Evolutionary conservation across 2,797 vertebrate genomes (phyloP), one percentile per base, ranked within the genome.

Genomic region (Capromys pilorides): DNA sequence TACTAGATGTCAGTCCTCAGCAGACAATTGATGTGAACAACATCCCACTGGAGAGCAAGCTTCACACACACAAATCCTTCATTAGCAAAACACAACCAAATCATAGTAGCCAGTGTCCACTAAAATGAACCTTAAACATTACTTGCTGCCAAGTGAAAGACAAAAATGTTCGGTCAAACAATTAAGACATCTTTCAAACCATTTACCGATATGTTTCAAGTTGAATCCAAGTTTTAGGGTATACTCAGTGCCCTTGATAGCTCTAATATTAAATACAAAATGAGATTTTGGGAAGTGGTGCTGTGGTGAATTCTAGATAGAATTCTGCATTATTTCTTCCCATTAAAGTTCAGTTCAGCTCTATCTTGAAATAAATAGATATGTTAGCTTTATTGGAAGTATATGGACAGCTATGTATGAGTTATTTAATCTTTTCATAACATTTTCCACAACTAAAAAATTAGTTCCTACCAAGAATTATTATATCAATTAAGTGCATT

Each of bases 371-470:
- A 18, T 51, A 73, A 26, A 26, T 41, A 36, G 4, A 13, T 21
- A 31, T 18, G 2, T 13, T 62, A n/a, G 54, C 39, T 6, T 66
- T 54, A 31, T 77, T 54, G 12, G 10, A 79, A 79, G 2, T 59
- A 36, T 36, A n/a, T 21, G n/a, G 6, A 21, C 57, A 13, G 10
- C 12, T 28, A 28, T 21, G 1, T 14, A 61, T 39, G 33, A 45
- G 1, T 59, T 36, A 78, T 51, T 28, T 61, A 57, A 91, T 86
- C 10, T 62, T 90, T 59, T 67, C 16, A n/a, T 9, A 78, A 62
- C 16, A 59, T 19, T 39, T 93, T 88, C 21, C 11, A 93, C 54
- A 66, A 24, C 31, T 85, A 33, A 12, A 91, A 93, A 69, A 80
- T 71, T n/a, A 7, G 16, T 28, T 95, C 66, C 7, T 75, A 57